A percentile compares a stretch with the other conserved stretches of the same genome.
These are phyloP conservation scores for Paradoxurus hermaphroditus DNA, from an alignment of 2,113 vertebrate genomes.

Conservation along the genomic window DNA sequence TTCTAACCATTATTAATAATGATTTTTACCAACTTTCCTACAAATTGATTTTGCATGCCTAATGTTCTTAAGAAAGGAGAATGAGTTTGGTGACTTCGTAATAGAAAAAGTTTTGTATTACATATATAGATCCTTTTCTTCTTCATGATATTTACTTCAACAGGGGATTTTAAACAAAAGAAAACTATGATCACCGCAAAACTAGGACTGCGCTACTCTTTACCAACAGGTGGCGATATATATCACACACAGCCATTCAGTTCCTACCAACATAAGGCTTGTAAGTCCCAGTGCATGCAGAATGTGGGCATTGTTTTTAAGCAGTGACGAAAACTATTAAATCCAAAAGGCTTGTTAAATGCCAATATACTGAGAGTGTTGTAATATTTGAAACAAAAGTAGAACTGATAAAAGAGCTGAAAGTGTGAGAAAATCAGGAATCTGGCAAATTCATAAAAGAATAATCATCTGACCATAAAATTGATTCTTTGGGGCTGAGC, in stretches of 20 bases:
- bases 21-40: conserved; percentile 25
- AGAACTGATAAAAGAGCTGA: neutral
- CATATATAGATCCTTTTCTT: neutral
- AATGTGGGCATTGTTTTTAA: neutral
- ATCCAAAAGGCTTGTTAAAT: neutral
- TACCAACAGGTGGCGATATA: neutral
- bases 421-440: neutral
- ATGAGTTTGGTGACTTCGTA: neutral
- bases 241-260: neutral
- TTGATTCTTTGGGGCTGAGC: neutral
- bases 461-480: neutral
- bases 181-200: neutral
- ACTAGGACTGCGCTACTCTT: neutral
- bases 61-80: neutral
- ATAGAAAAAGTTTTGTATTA: neutral
- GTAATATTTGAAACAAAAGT: neutral
- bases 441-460: neutral
- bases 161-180: conserved; percentile 19
- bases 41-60: neutral
- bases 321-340: neutral
- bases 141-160: neutral
- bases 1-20: neutral
- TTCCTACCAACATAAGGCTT: neutral
- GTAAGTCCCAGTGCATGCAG: neutral
- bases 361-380: neutral